Percentiles rank a stretch among this genome's conserved stretches.
Evolutionary conservation across 2,113 vertebrate genomes (phyloP).

Genomic region (Thinocorus orbignyianus): DNA sequence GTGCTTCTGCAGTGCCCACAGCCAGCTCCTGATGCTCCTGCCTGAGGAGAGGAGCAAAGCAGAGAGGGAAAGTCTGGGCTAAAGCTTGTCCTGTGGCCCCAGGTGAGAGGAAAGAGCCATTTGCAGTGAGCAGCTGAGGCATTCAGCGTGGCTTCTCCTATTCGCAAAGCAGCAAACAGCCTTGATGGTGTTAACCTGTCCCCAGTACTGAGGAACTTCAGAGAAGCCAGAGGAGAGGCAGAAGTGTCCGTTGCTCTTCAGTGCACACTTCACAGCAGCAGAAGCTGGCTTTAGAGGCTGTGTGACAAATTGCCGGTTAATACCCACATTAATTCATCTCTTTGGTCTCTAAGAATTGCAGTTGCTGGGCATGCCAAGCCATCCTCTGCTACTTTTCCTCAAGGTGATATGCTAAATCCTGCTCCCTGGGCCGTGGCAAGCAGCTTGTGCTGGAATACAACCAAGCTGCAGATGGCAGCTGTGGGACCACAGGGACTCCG

Average conservation of each 20-base stretch:
- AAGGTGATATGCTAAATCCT: background rate
- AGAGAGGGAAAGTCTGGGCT: background rate
- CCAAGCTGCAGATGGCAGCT: background rate
- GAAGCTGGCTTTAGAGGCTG: background rate
- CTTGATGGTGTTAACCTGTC: background rate
- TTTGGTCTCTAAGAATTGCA: background rate
- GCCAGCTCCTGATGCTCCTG: background rate
- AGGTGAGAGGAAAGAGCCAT: background rate
- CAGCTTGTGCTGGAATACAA: background rate
- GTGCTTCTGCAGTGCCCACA: background rate
- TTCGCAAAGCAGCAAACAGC: background rate
- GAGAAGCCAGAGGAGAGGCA: background rate
- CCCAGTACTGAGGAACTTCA: background rate
- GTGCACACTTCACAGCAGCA: background rate
- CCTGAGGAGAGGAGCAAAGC: rapidly evolving
- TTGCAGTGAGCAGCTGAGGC: background rate
- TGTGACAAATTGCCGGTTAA: slow-evolving; percentile 7
- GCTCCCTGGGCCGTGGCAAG: background rate
- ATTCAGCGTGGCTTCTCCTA: background rate
- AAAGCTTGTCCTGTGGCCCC: background rate
- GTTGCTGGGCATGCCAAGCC: background rate
- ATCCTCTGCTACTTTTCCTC: background rate
- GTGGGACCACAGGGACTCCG: background rate
- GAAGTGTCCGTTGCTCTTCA: background rate
- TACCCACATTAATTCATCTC: background rate